Percentiles rank a stretch among this genome's conserved stretches.
Evolutionary conservation across 2,113 vertebrate genomes (phyloP).

Genomic region (Pedetes capensis): DNA sequence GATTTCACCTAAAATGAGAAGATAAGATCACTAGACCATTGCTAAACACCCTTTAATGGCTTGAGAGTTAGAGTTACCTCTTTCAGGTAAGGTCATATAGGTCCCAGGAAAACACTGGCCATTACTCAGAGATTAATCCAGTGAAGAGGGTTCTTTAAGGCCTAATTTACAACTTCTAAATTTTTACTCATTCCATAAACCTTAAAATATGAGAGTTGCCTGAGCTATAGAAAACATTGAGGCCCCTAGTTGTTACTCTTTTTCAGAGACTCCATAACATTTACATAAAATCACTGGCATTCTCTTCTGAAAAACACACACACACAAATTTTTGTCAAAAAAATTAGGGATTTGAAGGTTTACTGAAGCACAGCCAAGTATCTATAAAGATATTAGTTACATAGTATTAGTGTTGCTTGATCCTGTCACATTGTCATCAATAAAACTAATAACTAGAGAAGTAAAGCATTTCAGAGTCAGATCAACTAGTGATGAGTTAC

Average conservation of each 20-base stretch:
- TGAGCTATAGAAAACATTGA: neutral
- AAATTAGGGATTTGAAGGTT: neutral
- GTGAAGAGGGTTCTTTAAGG: neutral
- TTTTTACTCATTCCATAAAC: neutral
- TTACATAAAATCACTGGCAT: neutral
- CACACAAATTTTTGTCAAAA: neutral
- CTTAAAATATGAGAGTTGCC: neutral
- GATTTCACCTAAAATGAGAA: neutral
- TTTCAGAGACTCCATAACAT: neutral
- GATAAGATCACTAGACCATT: neutral
- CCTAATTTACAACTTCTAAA: neutral
- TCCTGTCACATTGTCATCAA: neutral
- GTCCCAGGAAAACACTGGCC: neutral
- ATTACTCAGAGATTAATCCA: neutral
- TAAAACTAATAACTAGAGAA: neutral
- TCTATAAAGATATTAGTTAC: neutral
- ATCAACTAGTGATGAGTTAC: neutral
- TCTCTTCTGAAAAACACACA: neutral
- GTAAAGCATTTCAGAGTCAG: neutral
- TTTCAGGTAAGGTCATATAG: neutral
- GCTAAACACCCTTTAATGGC: neutral
- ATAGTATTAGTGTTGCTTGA: neutral
- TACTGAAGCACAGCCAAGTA: neutral
- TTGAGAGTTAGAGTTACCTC: neutral
- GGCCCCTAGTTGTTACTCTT: too few species aligned